phyloP scores from a whole-genome alignment of 2,113 vertebrate species.

The Nannospalax galili region DNA sequence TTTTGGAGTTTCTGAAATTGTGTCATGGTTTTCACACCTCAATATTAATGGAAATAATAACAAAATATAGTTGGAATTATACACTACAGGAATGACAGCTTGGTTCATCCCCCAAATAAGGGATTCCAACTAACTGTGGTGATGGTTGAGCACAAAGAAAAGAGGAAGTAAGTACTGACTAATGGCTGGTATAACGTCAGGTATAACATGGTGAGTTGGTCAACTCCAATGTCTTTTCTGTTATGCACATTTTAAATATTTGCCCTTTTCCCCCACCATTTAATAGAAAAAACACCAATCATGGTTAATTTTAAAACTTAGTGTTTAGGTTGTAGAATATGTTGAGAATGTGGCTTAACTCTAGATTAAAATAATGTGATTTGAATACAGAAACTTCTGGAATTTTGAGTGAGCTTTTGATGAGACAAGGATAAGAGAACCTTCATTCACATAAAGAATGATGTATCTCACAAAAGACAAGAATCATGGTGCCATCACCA shows the following conservation, averaged over 20 bases:
- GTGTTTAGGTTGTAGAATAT: neutral
- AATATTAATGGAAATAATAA: neutral
- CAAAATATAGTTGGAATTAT: neutral
- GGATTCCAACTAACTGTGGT: neutral
- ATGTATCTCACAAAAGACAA: neutral
- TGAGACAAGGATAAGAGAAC: neutral
- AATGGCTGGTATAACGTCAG: neutral
- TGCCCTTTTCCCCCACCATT: neutral
- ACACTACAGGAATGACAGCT: neutral
- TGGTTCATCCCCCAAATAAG: neutral
- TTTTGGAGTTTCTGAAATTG: neutral
- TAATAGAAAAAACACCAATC: neutral
- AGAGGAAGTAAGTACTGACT: neutral
- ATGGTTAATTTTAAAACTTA: slow-evolving; percentile 7
- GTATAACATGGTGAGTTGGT: neutral
- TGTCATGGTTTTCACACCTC: neutral
- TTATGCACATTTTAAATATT: neutral
- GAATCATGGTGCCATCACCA: neutral
- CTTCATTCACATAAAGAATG: neutral
- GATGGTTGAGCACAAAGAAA: neutral
- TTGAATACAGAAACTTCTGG: too few relatives aligned
- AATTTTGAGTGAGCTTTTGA: neutral
- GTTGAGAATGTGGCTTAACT: neutral
- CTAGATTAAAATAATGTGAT: neutral
- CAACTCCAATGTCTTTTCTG: neutral